These are phyloP conservation scores for Bubo blakistoni DNA, from an alignment of 2,113 vertebrate species.

Conservation along the genomic window DNA sequence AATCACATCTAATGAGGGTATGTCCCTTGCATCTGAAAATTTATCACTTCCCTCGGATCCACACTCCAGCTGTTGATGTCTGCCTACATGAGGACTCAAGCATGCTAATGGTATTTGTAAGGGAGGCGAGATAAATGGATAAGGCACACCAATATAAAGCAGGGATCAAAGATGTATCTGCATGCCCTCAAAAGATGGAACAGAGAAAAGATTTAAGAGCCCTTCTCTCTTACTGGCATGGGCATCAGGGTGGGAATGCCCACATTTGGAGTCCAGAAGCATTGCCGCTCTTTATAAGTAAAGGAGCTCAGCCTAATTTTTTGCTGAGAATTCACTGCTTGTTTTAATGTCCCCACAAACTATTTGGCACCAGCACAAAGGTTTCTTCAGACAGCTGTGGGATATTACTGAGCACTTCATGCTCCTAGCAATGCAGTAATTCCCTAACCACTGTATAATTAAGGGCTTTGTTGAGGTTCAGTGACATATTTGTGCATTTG, in stretches of 20 bases:
- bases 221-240: neutral
- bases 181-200: neutral
- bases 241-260: neutral
- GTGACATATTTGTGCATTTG: constrained; percentile 2
- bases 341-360: constrained; percentile 33
- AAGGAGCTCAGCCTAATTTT: neutral
- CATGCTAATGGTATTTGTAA: neutral
- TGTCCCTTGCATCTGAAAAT: neutral
- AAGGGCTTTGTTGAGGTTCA: constrained; percentile 20
- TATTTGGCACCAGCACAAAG: constrained; percentile 42
- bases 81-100: neutral
- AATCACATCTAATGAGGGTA: neutral
- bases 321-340: constrained; percentile 19
- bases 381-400: constrained; percentile 28
- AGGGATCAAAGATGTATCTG: neutral
- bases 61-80: neutral
- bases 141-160: neutral
- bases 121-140: neutral
- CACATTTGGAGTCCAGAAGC: neutral
- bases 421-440: constrained; percentile 19
- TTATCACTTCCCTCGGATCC: neutral
- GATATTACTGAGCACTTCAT: constrained; percentile 7
- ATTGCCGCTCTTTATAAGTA: neutral
- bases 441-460: constrained; percentile 26
- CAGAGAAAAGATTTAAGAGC: neutral